Percentiles rank a stretch among this genome's conserved stretches.
Evolutionary conservation across 2,797 vertebrate species (phyloP).

Genomic region (Ctenosaura bakeri): DNA sequence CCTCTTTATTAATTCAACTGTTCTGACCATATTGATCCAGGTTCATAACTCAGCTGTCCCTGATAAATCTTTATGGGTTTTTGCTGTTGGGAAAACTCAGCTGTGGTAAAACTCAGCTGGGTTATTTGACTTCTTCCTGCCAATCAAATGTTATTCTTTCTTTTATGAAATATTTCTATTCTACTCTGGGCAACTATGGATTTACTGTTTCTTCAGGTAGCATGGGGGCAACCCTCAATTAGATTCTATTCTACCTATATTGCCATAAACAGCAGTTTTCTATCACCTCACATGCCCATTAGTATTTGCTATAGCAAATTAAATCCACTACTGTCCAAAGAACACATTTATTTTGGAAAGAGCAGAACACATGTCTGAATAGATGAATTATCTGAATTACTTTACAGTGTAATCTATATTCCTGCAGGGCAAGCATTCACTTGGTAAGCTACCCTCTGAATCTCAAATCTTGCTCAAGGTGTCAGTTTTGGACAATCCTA

Average conservation of each 20-base stretch:
- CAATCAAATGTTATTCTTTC: neutral
- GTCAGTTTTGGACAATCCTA: neutral
- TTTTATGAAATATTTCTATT: neutral
- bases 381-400: neutral
- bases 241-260: neutral
- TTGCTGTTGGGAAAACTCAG: neutral
- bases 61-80: neutral
- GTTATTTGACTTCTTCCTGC: neutral
- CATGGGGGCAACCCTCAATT: neutral
- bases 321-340: neutral
- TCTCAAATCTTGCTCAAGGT: neutral
- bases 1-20: slow-evolving; percentile 3
- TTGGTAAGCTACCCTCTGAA: neutral
- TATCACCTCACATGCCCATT: neutral
- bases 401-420: neutral
- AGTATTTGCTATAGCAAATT: neutral
- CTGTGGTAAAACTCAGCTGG: neutral
- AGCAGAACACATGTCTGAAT: neutral
- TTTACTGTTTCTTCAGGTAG: neutral
- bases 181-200: neutral
- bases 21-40: neutral
- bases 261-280: neutral
- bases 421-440: neutral
- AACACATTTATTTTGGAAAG: neutral
- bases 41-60: neutral